phyloP scores from a whole-genome alignment of 1,140 invertebrate genomes.

The Gerris buenoi region DNA sequence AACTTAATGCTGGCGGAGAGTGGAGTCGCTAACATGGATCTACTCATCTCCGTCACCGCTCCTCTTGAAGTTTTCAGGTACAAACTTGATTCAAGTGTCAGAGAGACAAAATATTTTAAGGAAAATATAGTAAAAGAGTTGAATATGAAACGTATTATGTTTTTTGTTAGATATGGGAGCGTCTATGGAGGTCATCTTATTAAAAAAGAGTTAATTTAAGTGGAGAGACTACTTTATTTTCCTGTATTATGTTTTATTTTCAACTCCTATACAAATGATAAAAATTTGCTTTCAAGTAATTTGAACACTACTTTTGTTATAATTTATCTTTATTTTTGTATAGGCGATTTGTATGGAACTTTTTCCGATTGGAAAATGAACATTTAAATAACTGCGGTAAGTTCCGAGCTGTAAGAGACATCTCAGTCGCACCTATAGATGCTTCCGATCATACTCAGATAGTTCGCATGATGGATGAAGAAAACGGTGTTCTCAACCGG shows the following conservation, averaged over 20 bases:
- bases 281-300: no score
- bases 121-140: no score
- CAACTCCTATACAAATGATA: no score
- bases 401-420: constrained; percentile 79
- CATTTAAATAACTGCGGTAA: constrained; percentile 90
- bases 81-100: no score
- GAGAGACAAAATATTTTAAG: no score
- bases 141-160: no score
- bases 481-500: constrained; percentile 70
- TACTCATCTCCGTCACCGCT: constrained; percentile 60
- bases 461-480: constrained; percentile 89
- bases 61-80: constrained; percentile 68
- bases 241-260: no score
- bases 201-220: no score
- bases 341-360: constrained; percentile 80
- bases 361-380: constrained; percentile 83
- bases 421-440: constrained; percentile 71
- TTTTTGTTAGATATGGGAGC: no score
- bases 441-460: constrained; percentile 74
- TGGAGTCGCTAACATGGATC: constrained; percentile 50
- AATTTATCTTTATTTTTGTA: constrained; percentile 2
- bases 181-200: no score
- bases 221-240: no score
- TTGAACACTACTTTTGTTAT: no score
- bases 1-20: constrained; percentile 63